Evolutionary conservation across 2,113 vertebrate species (phyloP).

Genomic region (Gulo gulo): DNA sequence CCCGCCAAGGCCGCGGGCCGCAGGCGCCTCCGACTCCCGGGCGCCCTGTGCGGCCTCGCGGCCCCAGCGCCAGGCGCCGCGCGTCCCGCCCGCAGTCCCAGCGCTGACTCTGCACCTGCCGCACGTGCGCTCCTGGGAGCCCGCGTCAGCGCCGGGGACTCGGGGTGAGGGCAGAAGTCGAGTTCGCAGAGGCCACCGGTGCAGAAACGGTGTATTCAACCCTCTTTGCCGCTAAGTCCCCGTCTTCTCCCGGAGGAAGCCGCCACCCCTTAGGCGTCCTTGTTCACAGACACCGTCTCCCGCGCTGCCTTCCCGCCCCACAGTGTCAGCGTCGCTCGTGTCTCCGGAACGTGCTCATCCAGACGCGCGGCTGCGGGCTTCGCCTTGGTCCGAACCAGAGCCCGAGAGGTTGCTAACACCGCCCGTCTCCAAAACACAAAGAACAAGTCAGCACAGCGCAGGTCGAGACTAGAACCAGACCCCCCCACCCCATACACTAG

Average conservation of each 20-base stretch:
- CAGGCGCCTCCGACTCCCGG: too few relatives aligned
- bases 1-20: neutral
- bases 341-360: slow-evolving; percentile 9
- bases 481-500: neutral
- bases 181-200: neutral
- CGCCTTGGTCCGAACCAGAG: neutral
- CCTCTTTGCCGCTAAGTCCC: neutral
- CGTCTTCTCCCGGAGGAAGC: neutral
- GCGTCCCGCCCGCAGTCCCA: too few relatives aligned
- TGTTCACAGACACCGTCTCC: neutral
- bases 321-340: neutral
- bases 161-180: neutral
- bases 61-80: too few relatives aligned
- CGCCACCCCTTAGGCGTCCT: neutral
- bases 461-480: slow-evolving; percentile 42
- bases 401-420: slow-evolving; percentile 31
- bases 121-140: fast-evolving
- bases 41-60: too few relatives aligned
- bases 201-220: neutral
- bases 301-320: neutral
- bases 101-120: too few relatives aligned
- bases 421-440: slow-evolving; percentile 49
- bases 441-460: neutral
- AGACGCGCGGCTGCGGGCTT: slow-evolving; percentile 40
- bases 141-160: too few relatives aligned